Conservation (phyloP, 2,113 vertebrate genomes). For the Noturus placidus region DNA sequence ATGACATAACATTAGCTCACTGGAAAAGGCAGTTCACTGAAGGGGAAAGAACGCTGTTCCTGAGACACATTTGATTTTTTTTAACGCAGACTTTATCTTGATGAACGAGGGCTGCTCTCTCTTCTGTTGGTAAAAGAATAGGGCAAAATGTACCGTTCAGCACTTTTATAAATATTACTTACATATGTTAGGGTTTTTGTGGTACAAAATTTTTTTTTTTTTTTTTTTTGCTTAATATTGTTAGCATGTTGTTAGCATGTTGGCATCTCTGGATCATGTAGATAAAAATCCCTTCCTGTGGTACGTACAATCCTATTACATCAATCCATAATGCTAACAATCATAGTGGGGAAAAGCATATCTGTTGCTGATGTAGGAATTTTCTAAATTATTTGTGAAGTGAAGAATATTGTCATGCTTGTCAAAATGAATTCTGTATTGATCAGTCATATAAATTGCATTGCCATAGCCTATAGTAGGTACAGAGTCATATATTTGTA, state of each 20-base stretch:
- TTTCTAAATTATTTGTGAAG: conserved; percentile 43
- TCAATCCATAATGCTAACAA: conserved; percentile 32
- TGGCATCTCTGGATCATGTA: neutral
- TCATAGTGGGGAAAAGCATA: conserved; percentile 21
- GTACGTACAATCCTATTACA: conserved; percentile 26
- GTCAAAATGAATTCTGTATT: conserved; percentile 25
- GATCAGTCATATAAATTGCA: conserved; percentile 8
- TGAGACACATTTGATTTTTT: neutral
- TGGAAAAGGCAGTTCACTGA: neutral
- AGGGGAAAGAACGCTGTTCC: neutral
- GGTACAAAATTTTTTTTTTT: neutral
- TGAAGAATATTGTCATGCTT: conserved; percentile 26
- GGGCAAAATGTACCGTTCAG: neutral
- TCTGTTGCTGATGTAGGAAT: conserved; percentile 20
- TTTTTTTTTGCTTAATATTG: neutral
- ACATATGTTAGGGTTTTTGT: neutral
- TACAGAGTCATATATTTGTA: conserved; percentile 56
- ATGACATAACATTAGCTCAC: neutral
- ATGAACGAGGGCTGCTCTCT: neutral
- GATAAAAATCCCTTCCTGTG: conserved; percentile 22
- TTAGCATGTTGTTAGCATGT: conserved; percentile 5
- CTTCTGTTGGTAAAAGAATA: neutral
- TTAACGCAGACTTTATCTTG: neutral
- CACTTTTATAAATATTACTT: neutral
- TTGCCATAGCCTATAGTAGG: conserved; percentile 52